Percentiles rank a stretch among this genome's conserved stretches.
Conservation (phyloP, 2,797 vertebrate genomes). For the Lepilemur septentrionalis region DNA sequence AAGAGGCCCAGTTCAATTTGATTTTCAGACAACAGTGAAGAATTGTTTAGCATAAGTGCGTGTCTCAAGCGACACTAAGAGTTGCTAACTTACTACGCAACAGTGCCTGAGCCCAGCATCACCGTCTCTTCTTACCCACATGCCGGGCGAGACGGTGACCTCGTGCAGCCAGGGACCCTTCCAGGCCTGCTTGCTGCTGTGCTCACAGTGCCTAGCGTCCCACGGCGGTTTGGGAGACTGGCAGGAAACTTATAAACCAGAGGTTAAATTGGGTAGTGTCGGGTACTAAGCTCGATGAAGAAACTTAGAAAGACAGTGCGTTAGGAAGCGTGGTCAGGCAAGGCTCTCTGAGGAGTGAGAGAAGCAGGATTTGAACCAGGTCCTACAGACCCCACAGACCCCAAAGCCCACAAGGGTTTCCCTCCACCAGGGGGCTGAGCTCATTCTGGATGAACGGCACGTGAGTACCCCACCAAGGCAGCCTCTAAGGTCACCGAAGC, state of each 20-base stretch:
- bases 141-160: not conserved
- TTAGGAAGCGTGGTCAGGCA: not conserved
- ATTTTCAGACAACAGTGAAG: not conserved
- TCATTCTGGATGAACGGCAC: not conserved
- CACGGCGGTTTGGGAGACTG: not conserved
- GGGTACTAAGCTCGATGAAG: not conserved
- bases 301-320: not conserved
- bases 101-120: not conserved
- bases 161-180: not conserved
- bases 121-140: not conserved
- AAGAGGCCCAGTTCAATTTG: not conserved
- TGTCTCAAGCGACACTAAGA: not conserved
- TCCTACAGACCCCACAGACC: not conserved
- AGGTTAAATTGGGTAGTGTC: not conserved
- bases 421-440: not conserved
- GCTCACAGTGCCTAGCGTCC: not conserved
- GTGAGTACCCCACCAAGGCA: not conserved
- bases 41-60: too few relatives aligned
- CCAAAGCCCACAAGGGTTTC: not conserved
- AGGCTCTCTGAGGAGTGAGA: not conserved
- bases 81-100: not conserved
- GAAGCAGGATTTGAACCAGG: not conserved
- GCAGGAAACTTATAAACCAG: not conserved
- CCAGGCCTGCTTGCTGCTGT: too few relatives aligned
- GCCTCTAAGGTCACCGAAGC: not conserved